These are phyloP conservation scores for Trididemnum clinides DNA, from an alignment of 23 tunicate genomes.

Conservation along the genomic window DNA sequence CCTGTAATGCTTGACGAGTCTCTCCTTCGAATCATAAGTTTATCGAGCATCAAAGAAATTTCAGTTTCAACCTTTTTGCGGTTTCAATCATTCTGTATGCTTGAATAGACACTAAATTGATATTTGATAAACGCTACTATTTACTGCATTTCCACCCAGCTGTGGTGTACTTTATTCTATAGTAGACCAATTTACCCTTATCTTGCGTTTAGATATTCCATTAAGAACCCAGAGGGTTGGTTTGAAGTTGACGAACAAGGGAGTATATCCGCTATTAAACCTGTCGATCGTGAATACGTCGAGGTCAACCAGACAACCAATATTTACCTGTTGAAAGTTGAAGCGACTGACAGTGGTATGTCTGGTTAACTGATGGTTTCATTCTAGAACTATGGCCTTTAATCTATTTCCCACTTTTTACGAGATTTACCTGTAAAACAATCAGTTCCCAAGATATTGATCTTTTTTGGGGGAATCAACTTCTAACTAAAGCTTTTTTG, in stretches of 20 bases:
- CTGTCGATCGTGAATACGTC: constrained; percentile 74
- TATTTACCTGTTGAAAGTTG: constrained; percentile 38
- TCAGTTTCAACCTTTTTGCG: no score
- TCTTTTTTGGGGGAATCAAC: no score
- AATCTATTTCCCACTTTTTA: no score
- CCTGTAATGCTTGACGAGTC: no score
- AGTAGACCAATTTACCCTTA: background rate
- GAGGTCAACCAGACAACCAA: constrained; percentile 42
- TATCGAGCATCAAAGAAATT: no score
- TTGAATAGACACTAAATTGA: no score
- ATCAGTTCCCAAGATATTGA: no score
- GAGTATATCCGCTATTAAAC: background rate
- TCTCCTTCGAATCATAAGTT: no score
- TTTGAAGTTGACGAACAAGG: constrained; percentile 55
- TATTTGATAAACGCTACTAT: no score
- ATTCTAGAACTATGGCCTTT: background rate
- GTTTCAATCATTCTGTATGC: no score
- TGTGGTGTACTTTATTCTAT: background rate
- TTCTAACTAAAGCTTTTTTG: no score
- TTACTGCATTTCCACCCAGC: background rate
- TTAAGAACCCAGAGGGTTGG: constrained; percentile 57
- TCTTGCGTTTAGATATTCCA: constrained; percentile 22
- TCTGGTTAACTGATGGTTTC: background rate
- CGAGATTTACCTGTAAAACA: no score
- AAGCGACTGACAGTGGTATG: constrained; percentile 69